Percentiles rank a stretch among this genome's conserved stretches.
Conservation (phyloP, 2,888 invertebrate species). For the Carpatolechia fugitivella region DNA sequence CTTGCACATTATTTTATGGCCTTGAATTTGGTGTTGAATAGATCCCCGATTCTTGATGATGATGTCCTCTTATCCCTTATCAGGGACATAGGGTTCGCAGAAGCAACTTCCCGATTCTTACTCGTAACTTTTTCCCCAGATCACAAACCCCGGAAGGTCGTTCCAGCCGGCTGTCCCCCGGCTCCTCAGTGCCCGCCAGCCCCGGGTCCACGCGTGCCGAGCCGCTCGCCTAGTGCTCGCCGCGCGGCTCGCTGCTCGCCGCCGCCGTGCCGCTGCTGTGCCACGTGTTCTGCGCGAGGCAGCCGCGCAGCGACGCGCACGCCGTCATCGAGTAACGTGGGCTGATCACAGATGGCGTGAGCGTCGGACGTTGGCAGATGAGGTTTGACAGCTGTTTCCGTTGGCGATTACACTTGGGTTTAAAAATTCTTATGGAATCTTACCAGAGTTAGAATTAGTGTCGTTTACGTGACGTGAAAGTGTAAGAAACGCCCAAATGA, state of each 20-base stretch:
- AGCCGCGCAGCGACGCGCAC: slow-evolving; percentile 48
- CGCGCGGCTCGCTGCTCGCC: slow-evolving; percentile 48
- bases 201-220: slow-evolving; percentile 58
- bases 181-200: slow-evolving; percentile 30
- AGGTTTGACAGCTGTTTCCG: too few species aligned
- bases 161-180: slow-evolving; percentile 58
- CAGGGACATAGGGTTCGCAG: not conserved
- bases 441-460: too few species aligned
- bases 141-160: slow-evolving; percentile 66
- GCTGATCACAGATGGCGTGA: too few species aligned
- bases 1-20: too few species aligned
- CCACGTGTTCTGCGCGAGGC: slow-evolving; percentile 64
- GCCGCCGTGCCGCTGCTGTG: slow-evolving; percentile 63
- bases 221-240: slow-evolving; percentile 58
- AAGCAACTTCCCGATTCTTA: not conserved
- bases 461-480: too few species aligned
- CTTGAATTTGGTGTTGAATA: too few species aligned
- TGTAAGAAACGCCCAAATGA: too few species aligned
- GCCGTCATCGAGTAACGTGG: slow-evolving; percentile 40
- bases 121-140: slow-evolving; percentile 32
- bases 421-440: too few species aligned
- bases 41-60: too few species aligned
- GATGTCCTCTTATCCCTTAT: too few species aligned
- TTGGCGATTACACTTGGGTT: too few species aligned
- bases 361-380: too few species aligned